Evolutionary conservation across 2,888 invertebrate genomes (phyloP).

Genomic region (Drosophila kokeensis): DNA sequence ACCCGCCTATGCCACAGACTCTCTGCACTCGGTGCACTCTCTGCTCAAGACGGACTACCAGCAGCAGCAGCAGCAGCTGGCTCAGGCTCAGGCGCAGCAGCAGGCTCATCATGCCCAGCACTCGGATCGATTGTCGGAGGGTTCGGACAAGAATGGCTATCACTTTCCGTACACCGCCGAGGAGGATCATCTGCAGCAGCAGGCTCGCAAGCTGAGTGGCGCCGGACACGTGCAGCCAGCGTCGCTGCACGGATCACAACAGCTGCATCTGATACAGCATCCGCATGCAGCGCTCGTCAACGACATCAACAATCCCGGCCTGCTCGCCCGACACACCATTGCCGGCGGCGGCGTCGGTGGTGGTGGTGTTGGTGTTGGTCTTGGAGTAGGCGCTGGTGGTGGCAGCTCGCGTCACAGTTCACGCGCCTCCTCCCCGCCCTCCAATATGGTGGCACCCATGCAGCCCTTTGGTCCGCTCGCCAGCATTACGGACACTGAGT

Average conservation of each 20-base stretch:
- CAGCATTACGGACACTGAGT: constrained; percentile 89
- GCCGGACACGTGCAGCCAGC: constrained; percentile 63
- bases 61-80: constrained; percentile 84
- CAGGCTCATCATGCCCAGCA: constrained; percentile 78
- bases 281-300: constrained; percentile 82
- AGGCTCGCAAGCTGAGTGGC: constrained; percentile 78
- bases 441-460: constrained; percentile 86
- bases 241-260: constrained; percentile 75
- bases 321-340: constrained; percentile 78
- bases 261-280: constrained; percentile 68
- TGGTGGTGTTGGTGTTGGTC: background rate
- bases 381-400: constrained; percentile 1
- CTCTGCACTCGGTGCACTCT: constrained; percentile 85
- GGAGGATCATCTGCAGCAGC: constrained; percentile 88
- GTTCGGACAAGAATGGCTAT: constrained; percentile 92
- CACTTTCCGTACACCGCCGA: constrained; percentile 94
- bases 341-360: constrained; percentile 54
- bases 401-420: constrained; percentile 83
- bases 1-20: constrained; percentile 80
- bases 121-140: constrained; percentile 89
- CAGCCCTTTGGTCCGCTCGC: constrained; percentile 87
- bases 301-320: constrained; percentile 86
- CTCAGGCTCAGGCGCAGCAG: constrained; percentile 78
- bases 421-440: constrained; percentile 84
- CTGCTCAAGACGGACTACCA: constrained; percentile 84